phyloP scores from a whole-genome alignment of 2,113 vertebrate genomes.

The Chlamydotis undulata region DNA sequence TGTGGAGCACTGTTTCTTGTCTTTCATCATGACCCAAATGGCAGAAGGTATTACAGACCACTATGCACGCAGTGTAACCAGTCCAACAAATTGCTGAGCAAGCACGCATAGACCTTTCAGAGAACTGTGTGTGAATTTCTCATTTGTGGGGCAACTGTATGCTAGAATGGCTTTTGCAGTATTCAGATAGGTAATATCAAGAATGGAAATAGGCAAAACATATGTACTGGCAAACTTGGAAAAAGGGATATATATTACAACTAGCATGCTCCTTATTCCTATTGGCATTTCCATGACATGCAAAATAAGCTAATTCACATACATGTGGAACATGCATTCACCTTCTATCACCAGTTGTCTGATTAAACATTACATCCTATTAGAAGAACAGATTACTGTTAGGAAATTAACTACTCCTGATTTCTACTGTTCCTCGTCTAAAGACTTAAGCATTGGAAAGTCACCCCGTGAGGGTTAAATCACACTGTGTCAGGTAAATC shows the following conservation, averaged over 20 bases:
- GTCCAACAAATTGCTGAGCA: not conserved
- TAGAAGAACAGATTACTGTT: not conserved
- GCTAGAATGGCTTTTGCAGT: not conserved
- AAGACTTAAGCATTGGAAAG: not conserved
- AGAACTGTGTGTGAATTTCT: not conserved
- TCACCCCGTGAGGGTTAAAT: not conserved
- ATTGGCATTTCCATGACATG: not conserved
- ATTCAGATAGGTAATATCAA: not conserved
- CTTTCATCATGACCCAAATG: not conserved
- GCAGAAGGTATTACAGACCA: not conserved
- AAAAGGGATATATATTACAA: not conserved
- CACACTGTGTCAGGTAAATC: not conserved
- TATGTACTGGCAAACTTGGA: not conserved
- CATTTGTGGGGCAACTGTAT: not conserved
- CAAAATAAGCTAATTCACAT: not conserved
- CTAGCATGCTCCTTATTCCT: not conserved
- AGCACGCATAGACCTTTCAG: not conserved
- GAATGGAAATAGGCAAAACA: not conserved
- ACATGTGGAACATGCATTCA: not conserved
- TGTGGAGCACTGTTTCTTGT: not conserved
- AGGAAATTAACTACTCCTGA: not conserved
- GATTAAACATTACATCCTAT: not conserved
- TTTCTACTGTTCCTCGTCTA: not conserved
- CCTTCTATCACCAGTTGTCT: not conserved
- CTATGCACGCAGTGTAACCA: not conserved